Percentiles rank a stretch among this genome's conserved stretches.
Conservation (phyloP, 2,888 invertebrate genomes). For the Papilio elwesi region DNA sequence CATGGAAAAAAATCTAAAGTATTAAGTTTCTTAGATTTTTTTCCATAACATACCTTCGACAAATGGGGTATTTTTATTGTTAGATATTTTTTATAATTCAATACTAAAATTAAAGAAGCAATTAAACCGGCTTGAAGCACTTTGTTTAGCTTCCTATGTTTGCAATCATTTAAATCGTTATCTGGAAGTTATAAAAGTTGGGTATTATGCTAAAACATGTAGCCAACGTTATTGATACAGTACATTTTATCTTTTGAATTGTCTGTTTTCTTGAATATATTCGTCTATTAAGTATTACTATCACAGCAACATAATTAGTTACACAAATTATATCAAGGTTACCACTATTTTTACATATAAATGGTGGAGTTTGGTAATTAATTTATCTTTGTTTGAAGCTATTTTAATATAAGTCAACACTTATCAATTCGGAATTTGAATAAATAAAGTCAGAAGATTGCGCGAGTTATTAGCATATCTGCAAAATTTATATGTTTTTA, state of each 20-base stretch:
- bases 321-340: background rate
- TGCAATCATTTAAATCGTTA: slow-evolving; percentile 11
- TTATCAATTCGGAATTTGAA: slow-evolving; percentile 9
- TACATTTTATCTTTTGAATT: slow-evolving; percentile 4
- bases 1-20: no score
- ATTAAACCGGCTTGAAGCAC: background rate
- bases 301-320: slow-evolving; percentile 18
- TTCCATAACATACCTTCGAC: no score
- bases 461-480: slow-evolving; percentile 24
- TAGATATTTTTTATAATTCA: background rate
- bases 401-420: slow-evolving; percentile 26
- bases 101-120: background rate
- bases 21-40: no score
- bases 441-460: slow-evolving; percentile 18
- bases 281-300: no score
- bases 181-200: background rate
- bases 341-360: slow-evolving; percentile 20
- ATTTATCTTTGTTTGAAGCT: slow-evolving; percentile 25
- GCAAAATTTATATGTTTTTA: slow-evolving; percentile 25
- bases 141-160: background rate
- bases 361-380: slow-evolving; percentile 9
- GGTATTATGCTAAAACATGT: background rate
- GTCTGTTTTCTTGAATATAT: slow-evolving; percentile 13
- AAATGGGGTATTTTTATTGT: no score
- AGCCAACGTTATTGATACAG: background rate